A percentile compares a stretch with the other conserved stretches of the same genome.
Evolutionary conservation across 1,140 invertebrate species (phyloP).

Genomic region (Zaprionus tsacasi): DNA sequence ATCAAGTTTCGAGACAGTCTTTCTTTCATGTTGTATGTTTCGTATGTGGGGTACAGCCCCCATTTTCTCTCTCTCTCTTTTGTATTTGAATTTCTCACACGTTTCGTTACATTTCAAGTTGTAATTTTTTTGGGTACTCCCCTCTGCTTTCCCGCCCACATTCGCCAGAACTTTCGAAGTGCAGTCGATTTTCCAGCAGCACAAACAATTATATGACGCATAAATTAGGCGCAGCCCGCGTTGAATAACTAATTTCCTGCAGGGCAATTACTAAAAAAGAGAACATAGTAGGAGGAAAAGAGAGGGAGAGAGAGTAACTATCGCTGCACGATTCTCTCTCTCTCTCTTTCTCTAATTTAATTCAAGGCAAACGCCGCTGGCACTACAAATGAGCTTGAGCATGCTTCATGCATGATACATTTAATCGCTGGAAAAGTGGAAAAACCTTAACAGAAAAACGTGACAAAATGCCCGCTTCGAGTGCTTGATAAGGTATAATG

Average conservation of each 20-base stretch:
- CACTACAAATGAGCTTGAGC: conserved; percentile 65
- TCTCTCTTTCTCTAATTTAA: conserved; percentile 40
- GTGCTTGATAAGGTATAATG: conserved; percentile 64
- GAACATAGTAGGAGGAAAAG: conserved; percentile 1
- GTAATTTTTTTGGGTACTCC: not conserved
- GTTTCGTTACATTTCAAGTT: conserved; percentile 65
- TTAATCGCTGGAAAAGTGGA: conserved; percentile 71
- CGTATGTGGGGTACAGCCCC: conserved; percentile 12
- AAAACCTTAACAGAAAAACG: conserved; percentile 50
- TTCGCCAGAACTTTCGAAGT: conserved; percentile 68
- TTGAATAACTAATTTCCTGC: conserved; percentile 80
- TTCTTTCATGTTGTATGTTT: not conserved
- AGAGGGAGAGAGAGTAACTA: not conserved
- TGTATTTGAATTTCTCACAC: conserved; percentile 72
- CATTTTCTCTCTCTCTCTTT: not conserved
- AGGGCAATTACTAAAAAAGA: conserved; percentile 71
- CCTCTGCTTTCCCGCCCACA: conserved; percentile 69
- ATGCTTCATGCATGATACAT: conserved; percentile 71
- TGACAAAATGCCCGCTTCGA: conserved; percentile 70
- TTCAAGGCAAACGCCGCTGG: conserved; percentile 57
- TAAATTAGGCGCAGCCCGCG: conserved; percentile 68
- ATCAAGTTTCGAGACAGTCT: conserved; percentile 6
- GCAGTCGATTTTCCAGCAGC: conserved; percentile 72
- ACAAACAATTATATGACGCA: conserved; percentile 74
- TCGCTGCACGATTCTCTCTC: conserved; percentile 22